Evolutionary conservation across 2,113 vertebrate species (phyloP), one percentile per base, ranked within the genome.

Genomic region (Psittacara wagleri): DNA sequence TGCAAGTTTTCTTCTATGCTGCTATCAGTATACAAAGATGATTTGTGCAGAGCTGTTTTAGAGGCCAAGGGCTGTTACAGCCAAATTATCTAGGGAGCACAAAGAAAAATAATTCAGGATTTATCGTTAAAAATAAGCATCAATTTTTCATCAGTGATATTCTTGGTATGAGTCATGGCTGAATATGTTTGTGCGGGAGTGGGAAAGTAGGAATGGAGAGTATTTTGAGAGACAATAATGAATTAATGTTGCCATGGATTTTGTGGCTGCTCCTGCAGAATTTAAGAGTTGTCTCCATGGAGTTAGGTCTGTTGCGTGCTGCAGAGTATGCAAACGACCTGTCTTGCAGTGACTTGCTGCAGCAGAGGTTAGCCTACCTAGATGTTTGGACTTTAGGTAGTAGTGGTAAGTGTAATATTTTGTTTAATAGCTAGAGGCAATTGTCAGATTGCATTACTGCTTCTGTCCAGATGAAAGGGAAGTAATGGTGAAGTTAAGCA

Each of bases 241-340:
- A 93, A 92, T 94, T 96, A 93, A 88, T 86, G 88, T 94, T 96
- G 86, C 95, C 51, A 92, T 96, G 88, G 92, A 93, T 86, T 95
- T 96, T 81, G 72, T 91, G 61, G 73, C 52, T 90, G n/a, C 54
- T 93, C 49, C 67, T 4, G 11, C 72, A 86, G 76, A 92, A 92
- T 92, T 75, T 78, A 74, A 80, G 90, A 80, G 55, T 81, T 93
- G 73, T 93, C 83, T 0, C 79, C 61, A 48, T 83, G 86, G 90
- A 81, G 39, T 95, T 88, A 70, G 73, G 49, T 74, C 37, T 59
- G 67, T 55, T 86, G n/a, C 51, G 41, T 59, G n/a, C 82, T 94
- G 63, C 49, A 52, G 70, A 83, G 14, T 43, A 70, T 1, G 24
- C 33, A 46, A 43, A 70, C 18, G 55, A 80, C 92, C 33, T 68